These are phyloP conservation scores for Rosalia funebris DNA, from an alignment of 2,888 invertebrate species.

Conservation along the genomic window DNA sequence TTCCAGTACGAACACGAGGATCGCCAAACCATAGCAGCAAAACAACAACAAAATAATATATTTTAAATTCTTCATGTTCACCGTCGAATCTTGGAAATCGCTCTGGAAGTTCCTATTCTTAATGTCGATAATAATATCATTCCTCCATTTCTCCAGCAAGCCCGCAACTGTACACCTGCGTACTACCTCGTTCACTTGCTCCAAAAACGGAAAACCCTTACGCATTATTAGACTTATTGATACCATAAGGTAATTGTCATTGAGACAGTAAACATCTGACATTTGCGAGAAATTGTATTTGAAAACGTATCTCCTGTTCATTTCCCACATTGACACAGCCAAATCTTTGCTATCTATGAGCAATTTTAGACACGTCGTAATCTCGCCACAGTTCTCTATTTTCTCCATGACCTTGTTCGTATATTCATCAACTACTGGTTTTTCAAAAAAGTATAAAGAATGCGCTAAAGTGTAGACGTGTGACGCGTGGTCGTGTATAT, in stretches of 20 bases:
- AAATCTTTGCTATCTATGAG: neutral
- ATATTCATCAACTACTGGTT: neutral
- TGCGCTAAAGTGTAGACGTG: neutral
- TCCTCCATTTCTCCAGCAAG: no score
- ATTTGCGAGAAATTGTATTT: neutral
- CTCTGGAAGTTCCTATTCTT: neutral
- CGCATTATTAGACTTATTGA: neutral
- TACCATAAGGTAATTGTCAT: neutral
- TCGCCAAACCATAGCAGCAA: neutral
- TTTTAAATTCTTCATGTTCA: neutral
- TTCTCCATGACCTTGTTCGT: neutral
- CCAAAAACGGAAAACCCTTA: neutral
- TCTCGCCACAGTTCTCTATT: neutral
- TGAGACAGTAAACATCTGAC: neutral
- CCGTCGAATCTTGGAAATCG: neutral
- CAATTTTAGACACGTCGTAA: neutral
- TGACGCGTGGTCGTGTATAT: neutral
- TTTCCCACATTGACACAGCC: neutral
- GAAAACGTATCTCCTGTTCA: neutral
- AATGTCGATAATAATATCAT: no score
- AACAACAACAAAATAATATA: neutral
- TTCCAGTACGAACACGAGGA: neutral
- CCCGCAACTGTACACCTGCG: no score
- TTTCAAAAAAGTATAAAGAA: neutral
- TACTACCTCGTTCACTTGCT: no score